These are phyloP conservation scores for Pelochelys cantorii DNA, from an alignment of 2,797 vertebrate species.

Conservation along the genomic window DNA sequence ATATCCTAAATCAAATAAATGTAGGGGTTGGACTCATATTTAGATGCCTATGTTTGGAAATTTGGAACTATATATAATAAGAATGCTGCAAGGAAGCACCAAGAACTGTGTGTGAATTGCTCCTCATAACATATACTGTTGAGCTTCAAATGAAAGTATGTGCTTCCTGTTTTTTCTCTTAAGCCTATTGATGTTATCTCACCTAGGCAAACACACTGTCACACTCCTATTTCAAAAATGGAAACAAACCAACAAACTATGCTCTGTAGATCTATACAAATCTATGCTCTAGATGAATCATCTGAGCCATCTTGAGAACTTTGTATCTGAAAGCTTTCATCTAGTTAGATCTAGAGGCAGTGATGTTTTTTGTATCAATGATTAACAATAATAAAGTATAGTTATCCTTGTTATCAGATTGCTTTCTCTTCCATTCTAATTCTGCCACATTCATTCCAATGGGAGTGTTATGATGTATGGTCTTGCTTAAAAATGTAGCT, in stretches of 20 bases:
- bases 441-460: neutral
- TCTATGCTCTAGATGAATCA: neutral
- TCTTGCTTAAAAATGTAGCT: slow-evolving; percentile 28
- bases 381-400: slow-evolving; percentile 42
- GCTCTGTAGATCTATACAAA: neutral
- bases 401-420: slow-evolving; percentile 24
- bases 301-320: slow-evolving; percentile 7
- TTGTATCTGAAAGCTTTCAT: neutral
- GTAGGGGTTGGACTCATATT: slow-evolving; percentile 23
- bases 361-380: slow-evolving; percentile 25
- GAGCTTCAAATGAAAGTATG: neutral
- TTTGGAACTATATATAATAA: slow-evolving; percentile 19
- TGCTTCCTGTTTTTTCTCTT: slow-evolving; percentile 13
- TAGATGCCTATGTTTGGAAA: slow-evolving; percentile 34
- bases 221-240: slow-evolving; percentile 12
- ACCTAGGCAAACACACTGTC: slow-evolving; percentile 7
- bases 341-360: slow-evolving; percentile 16
- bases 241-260: neutral
- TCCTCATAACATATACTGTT: slow-evolving; percentile 35
- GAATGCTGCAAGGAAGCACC: slow-evolving; percentile 21
- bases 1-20: slow-evolving; percentile 36
- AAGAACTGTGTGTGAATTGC: slow-evolving; percentile 28
- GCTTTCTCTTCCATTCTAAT: slow-evolving; percentile 23
- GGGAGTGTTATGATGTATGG: slow-evolving; percentile 28
- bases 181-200: slow-evolving; percentile 4